phyloP scores from a whole-genome alignment of 2,888 invertebrate species.

The Nesidiocoris tenuis region DNA sequence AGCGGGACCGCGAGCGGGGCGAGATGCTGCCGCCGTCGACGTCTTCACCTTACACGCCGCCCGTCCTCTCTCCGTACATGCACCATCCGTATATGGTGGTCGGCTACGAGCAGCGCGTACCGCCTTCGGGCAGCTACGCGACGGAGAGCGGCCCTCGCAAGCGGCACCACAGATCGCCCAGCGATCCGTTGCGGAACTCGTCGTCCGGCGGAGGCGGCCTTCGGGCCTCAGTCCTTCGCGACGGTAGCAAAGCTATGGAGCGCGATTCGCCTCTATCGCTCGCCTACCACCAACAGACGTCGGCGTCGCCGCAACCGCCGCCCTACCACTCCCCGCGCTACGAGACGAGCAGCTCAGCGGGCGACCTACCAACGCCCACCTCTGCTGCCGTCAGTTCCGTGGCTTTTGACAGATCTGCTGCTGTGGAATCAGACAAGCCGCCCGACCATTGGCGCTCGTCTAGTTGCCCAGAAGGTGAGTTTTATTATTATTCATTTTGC shows the following conservation, averaged over 20 bases:
- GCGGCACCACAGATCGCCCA: slow-evolving; percentile 60
- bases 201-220: slow-evolving; percentile 57
- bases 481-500: background rate
- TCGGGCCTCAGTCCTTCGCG: slow-evolving; percentile 68
- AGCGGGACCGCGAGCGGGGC: slow-evolving; percentile 42
- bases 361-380: slow-evolving; percentile 58
- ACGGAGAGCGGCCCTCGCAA: slow-evolving; percentile 58
- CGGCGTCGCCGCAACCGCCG: slow-evolving; percentile 55
- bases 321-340: slow-evolving; percentile 57
- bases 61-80: slow-evolving; percentile 59
- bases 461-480: slow-evolving; percentile 59
- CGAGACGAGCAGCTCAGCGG: slow-evolving; percentile 54
- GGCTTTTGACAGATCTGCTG: slow-evolving; percentile 57
- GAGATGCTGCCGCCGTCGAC: slow-evolving; percentile 55
- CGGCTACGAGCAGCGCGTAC: slow-evolving; percentile 55
- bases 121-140: slow-evolving; percentile 39
- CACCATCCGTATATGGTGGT: slow-evolving; percentile 53
- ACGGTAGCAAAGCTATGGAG: slow-evolving; percentile 56
- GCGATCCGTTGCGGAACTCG: slow-evolving; percentile 54
- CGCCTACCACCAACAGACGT: slow-evolving; percentile 50
- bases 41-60: slow-evolving; percentile 55
- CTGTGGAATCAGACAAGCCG: slow-evolving; percentile 52
- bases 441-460: slow-evolving; percentile 52
- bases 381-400: slow-evolving; percentile 57
- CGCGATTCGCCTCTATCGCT: slow-evolving; percentile 52